Evolutionary conservation across 2,797 vertebrate species (phyloP).

Genomic region (Fundulus diaphanus): DNA sequence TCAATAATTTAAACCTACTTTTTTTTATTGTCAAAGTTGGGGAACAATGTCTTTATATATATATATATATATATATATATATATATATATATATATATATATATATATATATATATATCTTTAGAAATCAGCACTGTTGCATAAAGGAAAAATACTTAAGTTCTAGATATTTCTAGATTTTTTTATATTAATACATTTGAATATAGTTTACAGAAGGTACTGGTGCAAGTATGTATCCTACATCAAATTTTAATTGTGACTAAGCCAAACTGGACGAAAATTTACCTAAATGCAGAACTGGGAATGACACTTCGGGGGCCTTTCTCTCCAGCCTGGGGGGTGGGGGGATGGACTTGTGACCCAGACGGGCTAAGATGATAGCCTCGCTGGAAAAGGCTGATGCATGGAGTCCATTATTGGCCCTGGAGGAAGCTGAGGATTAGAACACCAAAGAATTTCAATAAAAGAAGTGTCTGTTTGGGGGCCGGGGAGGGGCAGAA

Average conservation of each 20-base stretch:
- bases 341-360: conserved; percentile 79
- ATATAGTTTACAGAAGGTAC: neutral
- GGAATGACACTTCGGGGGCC: conserved; percentile 36
- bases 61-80: too few relatives aligned
- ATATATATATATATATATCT: too few relatives aligned
- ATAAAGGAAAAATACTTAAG: neutral
- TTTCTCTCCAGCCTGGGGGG: conserved; percentile 49
- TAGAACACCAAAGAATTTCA: conserved; percentile 89
- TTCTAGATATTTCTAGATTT: neutral
- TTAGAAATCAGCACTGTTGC: neutral
- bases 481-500: conserved; percentile 71
- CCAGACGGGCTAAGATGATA: conserved; percentile 75
- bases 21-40: conserved; percentile 2
- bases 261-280: neutral
- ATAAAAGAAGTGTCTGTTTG: conserved; percentile 89
- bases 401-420: conserved; percentile 86
- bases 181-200: neutral
- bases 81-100: too few relatives aligned
- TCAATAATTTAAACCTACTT: neutral
- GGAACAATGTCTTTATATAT: neutral
- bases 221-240: neutral
- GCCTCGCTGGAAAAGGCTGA: conserved; percentile 85
- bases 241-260: neutral
- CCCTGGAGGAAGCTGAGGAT: conserved; percentile 88
- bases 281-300: conserved; percentile 1